Conservation (phyloP, 37 sponge, comb jelly and placozoan species). For the Cladorhizidae sp. region DNA sequence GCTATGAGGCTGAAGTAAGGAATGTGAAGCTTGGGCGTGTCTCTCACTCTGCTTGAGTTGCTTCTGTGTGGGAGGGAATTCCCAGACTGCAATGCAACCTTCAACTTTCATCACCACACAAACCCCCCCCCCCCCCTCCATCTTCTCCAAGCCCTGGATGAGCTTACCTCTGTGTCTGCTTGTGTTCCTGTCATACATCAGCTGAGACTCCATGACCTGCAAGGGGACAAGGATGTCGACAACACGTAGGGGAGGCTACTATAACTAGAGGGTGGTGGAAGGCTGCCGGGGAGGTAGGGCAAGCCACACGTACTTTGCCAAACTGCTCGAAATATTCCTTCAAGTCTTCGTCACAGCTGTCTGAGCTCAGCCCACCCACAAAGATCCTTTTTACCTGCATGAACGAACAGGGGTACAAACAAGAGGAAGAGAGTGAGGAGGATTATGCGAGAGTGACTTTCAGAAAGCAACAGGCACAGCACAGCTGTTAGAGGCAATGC, state of each 20-base stretch:
- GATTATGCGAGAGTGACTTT: too few relatives aligned
- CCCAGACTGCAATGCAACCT: background rate
- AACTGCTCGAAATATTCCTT: constrained; percentile 79
- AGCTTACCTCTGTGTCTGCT: constrained; percentile 81
- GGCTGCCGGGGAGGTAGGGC: background rate
- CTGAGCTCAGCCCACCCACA: constrained; percentile 85
- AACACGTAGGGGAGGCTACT: constrained; percentile 8
- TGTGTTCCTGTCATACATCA: constrained; percentile 86
- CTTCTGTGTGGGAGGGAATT: background rate
- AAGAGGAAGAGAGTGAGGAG: too few relatives aligned
- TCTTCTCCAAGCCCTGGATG: background rate
- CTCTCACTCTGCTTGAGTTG: background rate
- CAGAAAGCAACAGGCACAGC: too few relatives aligned
- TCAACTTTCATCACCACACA: background rate
- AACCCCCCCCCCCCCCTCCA: background rate
- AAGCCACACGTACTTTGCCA: constrained; percentile 65
- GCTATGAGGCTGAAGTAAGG: background rate
- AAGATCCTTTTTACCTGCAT: constrained; percentile 51
- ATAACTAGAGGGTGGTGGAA: constrained; percentile 15
- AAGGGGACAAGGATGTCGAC: constrained; percentile 12
- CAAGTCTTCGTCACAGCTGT: constrained; percentile 85
- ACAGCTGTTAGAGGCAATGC: too few relatives aligned
- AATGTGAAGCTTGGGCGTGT: too few relatives aligned
- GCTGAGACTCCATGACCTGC: constrained; percentile 74
- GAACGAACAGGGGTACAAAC: too few relatives aligned